Percentiles rank a stretch among this genome's conserved stretches.
Evolutionary conservation across 1,140 invertebrate species (phyloP).

Genomic region (Mylabris phalerata): DNA sequence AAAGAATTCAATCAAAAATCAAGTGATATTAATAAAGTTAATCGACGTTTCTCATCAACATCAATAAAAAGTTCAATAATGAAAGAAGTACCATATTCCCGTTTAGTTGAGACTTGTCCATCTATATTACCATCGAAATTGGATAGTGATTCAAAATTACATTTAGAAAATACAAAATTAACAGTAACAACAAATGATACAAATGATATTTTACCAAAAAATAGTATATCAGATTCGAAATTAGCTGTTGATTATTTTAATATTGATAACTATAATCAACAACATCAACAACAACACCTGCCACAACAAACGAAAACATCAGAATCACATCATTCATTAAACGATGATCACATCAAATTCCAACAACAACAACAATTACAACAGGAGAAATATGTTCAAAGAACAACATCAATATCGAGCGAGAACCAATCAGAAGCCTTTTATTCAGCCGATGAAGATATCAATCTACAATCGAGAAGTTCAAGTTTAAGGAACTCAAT

Average conservation of each 20-base stretch:
- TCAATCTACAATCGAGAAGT: slow-evolving; percentile 52
- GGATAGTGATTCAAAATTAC: slow-evolving; percentile 71
- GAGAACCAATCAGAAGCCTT: slow-evolving; percentile 87
- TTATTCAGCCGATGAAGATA: slow-evolving; percentile 85
- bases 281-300: not conserved
- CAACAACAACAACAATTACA: slow-evolving; percentile 40
- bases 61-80: slow-evolving; percentile 41
- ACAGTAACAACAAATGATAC: slow-evolving; percentile 48
- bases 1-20: not conserved
- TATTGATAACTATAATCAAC: slow-evolving; percentile 4
- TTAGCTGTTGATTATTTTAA: slow-evolving; percentile 58
- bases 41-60: slow-evolving; percentile 37
- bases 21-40: slow-evolving; percentile 33
- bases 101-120: slow-evolving; percentile 62
- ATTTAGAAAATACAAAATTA: slow-evolving; percentile 58
- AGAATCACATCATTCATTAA: slow-evolving; percentile 49
- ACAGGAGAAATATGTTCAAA: slow-evolving; percentile 50
- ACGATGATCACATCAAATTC: slow-evolving; percentile 41
- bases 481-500: slow-evolving; percentile 60
- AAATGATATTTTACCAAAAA: slow-evolving; percentile 50
- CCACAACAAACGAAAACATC: slow-evolving; percentile 34
- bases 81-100: slow-evolving; percentile 72
- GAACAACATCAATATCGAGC: slow-evolving; percentile 78
- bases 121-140: slow-evolving; percentile 54
- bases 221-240: slow-evolving; percentile 74